These are phyloP conservation scores for Nesoenas mayeri DNA, from an alignment of 2,113 vertebrate species.

Conservation along the genomic window DNA sequence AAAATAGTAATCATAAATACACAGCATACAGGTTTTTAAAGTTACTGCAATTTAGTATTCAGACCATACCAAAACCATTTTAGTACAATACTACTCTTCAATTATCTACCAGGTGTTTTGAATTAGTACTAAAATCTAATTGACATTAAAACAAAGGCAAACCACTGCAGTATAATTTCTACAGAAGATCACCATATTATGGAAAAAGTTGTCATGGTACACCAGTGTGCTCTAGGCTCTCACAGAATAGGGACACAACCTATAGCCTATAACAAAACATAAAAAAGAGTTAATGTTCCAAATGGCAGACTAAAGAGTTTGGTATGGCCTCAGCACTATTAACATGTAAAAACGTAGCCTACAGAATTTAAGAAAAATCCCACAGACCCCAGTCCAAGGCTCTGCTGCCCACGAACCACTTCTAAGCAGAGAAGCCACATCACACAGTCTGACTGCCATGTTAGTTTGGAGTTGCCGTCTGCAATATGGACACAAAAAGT, in stretches of 20 bases:
- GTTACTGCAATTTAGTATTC: slow-evolving; percentile 77
- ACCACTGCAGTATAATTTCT: slow-evolving; percentile 61
- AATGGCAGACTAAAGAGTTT: slow-evolving; percentile 78
- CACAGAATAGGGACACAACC: slow-evolving; percentile 48
- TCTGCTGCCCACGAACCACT: slow-evolving; percentile 99
- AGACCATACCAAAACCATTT: slow-evolving; percentile 86
- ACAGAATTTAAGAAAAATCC: slow-evolving; percentile 85
- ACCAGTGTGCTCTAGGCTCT: slow-evolving; percentile 55
- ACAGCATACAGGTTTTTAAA: slow-evolving; percentile 73
- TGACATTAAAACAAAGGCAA: slow-evolving; percentile 57
- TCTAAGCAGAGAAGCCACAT: slow-evolving; percentile 99
- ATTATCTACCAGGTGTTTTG: slow-evolving; percentile 19
- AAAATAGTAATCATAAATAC: slow-evolving; percentile 73
- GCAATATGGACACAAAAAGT: slow-evolving; percentile 98
- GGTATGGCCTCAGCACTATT: slow-evolving; percentile 89
- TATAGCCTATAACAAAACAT: neutral
- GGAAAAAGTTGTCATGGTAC: slow-evolving; percentile 18
- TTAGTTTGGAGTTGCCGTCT: slow-evolving; percentile 98
- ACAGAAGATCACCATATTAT: slow-evolving; percentile 45
- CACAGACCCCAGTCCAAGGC: slow-evolving; percentile 99
- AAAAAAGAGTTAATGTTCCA: neutral
- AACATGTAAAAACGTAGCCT: slow-evolving; percentile 79
- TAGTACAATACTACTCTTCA: slow-evolving; percentile 69
- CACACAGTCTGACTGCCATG: slow-evolving; percentile 99
- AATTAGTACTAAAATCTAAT: slow-evolving; percentile 70